Conservation (phyloP, 2,797 vertebrate species). For the Erethizon dorsatum region DNA sequence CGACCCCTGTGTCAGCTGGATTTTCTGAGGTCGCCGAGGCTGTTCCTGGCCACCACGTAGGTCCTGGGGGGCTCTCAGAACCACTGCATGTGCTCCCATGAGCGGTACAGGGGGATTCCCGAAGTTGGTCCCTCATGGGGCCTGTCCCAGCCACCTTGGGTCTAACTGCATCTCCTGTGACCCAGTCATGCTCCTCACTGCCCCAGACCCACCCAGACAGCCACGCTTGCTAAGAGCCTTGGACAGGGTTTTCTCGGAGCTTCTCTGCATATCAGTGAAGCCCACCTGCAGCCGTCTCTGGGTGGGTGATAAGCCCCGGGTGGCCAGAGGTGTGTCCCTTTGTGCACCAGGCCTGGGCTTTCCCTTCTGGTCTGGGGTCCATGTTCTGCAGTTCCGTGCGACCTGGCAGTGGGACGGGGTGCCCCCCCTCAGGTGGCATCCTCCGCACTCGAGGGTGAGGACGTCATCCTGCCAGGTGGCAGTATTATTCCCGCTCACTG, state of each 20-base stretch:
- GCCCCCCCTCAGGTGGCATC: background rate
- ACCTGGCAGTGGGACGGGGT: background rate
- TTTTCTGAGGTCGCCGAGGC: background rate
- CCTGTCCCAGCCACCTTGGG: background rate
- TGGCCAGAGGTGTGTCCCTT: background rate
- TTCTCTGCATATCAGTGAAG: background rate
- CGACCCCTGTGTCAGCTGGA: background rate
- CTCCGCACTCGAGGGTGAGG: background rate
- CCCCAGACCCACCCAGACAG: background rate
- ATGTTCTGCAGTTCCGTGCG: accelerated
- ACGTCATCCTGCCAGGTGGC: background rate
- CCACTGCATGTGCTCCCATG: background rate
- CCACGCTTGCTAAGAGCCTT: background rate
- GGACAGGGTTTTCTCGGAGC: background rate
- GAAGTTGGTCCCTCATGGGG: background rate
- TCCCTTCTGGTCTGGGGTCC: background rate
- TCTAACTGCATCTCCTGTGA: background rate
- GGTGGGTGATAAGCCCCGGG: background rate
- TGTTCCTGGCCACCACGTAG: accelerated
- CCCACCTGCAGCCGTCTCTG: accelerated
- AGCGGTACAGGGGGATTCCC: background rate
- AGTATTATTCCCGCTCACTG: background rate
- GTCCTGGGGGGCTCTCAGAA: background rate
- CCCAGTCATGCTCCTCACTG: background rate
- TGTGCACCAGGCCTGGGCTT: background rate